These are phyloP conservation scores for Pomacea maculata DNA, from an alignment of 1,140 invertebrate genomes.

Conservation along the genomic window DNA sequence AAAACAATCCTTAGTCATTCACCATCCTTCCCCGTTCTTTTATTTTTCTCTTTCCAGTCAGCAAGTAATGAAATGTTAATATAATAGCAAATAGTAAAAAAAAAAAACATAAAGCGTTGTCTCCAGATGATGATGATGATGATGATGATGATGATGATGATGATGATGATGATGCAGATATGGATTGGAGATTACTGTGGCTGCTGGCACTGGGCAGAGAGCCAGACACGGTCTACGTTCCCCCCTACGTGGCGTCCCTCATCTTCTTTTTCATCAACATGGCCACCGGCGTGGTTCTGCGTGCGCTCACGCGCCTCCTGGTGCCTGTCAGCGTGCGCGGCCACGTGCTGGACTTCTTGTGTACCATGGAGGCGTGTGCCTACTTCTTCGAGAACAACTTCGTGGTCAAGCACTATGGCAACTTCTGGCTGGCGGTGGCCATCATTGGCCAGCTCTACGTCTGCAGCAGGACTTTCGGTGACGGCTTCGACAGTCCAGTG, in stretches of 20 bases:
- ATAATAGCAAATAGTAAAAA: background rate
- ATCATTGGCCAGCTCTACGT: slow-evolving; percentile 52
- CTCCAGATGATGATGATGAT: background rate
- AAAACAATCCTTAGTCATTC: too few species aligned
- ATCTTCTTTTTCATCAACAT: slow-evolving; percentile 53
- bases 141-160: slow-evolving; percentile 3
- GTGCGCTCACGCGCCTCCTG: slow-evolving; percentile 40
- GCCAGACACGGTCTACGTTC: slow-evolving; percentile 42
- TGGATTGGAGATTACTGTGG: slow-evolving; percentile 42
- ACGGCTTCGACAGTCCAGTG: slow-evolving; percentile 54
- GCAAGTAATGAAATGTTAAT: background rate
- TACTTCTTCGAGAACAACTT: slow-evolving; percentile 61
- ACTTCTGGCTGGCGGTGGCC: slow-evolving; percentile 48
- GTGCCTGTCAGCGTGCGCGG: slow-evolving; percentile 32
- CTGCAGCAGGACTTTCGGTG: slow-evolving; percentile 51
- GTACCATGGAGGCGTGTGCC: slow-evolving; percentile 57
- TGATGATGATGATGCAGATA: slow-evolving; percentile 11
- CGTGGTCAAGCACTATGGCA: slow-evolving; percentile 56
- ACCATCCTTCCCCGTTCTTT: too few species aligned
- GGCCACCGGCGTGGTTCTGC: slow-evolving; percentile 37
- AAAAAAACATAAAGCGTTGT: background rate
- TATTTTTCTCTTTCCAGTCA: too few species aligned
- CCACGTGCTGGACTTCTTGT: slow-evolving; percentile 45
- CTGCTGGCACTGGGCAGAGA: slow-evolving; percentile 30
- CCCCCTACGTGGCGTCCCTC: slow-evolving; percentile 49